Conservation (phyloP, 2,113 vertebrate genomes). For the Amphiprion ocellaris region DNA sequence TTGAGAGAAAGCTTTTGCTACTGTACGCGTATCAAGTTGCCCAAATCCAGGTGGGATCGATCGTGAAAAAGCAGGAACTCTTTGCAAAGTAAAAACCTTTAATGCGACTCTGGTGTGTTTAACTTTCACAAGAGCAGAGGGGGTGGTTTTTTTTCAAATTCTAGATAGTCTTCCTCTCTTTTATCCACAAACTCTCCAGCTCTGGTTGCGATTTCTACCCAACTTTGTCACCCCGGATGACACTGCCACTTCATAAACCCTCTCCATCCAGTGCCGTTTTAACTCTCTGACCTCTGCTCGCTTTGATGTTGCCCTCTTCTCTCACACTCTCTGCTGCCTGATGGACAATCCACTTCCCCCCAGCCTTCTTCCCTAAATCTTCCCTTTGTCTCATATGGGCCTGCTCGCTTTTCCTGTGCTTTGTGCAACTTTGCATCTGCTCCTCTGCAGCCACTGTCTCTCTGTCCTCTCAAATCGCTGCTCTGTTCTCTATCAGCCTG, state of each 20-base stretch:
- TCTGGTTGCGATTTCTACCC: slow-evolving; percentile 9
- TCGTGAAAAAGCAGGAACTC: slow-evolving; percentile 34
- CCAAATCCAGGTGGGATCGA: slow-evolving; percentile 27
- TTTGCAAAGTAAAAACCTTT: slow-evolving; percentile 16
- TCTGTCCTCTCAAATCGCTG: slow-evolving; percentile 5
- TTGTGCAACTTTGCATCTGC: slow-evolving; percentile 10
- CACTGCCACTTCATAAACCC: slow-evolving; percentile 45
- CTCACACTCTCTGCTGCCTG: slow-evolving; percentile 7
- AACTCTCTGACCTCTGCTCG: slow-evolving; percentile 55
- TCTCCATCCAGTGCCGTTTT: slow-evolving; percentile 45
- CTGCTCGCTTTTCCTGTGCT: background rate
- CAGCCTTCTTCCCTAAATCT: background rate
- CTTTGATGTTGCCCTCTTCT: slow-evolving; percentile 74
- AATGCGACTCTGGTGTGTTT: slow-evolving; percentile 16
- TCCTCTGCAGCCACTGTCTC: slow-evolving; percentile 10
- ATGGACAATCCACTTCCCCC: slow-evolving; percentile 7
- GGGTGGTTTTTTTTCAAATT: background rate
- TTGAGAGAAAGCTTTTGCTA: slow-evolving; percentile 27
- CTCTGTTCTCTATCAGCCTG: slow-evolving; percentile 38
- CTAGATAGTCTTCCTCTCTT: background rate
- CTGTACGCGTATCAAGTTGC: slow-evolving; percentile 27
- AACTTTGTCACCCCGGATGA: slow-evolving; percentile 26
- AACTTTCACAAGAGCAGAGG: slow-evolving; percentile 16
- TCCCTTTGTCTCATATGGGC: background rate
- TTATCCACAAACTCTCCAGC: background rate